Conservation (phyloP, 2,113 vertebrate genomes). For the mouse (Mus musculus) region GRCm39 chr5:64957001-64957500, state of each 20-base stretch:
- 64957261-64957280: background rate
- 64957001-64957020: background rate
- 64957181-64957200: background rate
- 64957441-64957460: background rate
- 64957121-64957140: background rate
- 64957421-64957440: background rate
- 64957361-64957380: background rate
- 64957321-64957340: background rate
- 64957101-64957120: background rate
- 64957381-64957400: background rate
- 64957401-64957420: background rate
- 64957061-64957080: too few relatives aligned
- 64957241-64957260: background rate
- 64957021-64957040: background rate
- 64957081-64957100: background rate
- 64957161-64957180: background rate
- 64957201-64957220: background rate
- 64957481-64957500: background rate
- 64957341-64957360: background rate
- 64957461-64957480: background rate
- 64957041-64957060: background rate
- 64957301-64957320: background rate
- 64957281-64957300: background rate
- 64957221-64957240: background rate
- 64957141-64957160: background rate